A percentile compares a stretch with the other conserved stretches of the same genome.
These are phyloP conservation scores for Trogon surrucura DNA, from an alignment of 2,113 vertebrate genomes.

Conservation along the genomic window DNA sequence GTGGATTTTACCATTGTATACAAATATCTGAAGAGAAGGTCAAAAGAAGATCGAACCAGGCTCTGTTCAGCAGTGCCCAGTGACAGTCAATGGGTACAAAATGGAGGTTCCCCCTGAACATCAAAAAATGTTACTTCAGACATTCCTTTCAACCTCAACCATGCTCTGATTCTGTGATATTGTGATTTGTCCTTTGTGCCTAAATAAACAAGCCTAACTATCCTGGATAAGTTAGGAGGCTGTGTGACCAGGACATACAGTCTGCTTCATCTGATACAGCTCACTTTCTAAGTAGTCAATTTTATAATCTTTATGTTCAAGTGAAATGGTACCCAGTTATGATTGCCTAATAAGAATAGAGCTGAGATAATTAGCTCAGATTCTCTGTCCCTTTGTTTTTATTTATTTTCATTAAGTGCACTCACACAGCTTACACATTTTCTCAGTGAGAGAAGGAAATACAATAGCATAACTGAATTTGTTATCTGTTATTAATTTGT, in stretches of 20 bases:
- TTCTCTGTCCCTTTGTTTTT: not conserved
- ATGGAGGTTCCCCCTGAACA: not conserved
- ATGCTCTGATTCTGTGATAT: not conserved
- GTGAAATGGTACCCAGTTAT: not conserved
- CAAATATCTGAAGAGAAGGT: not conserved
- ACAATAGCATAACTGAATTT: not conserved
- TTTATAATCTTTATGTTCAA: not conserved
- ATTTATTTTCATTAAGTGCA: not conserved
- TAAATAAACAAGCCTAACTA: not conserved
- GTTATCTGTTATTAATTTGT: not conserved
- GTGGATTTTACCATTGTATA: not conserved
- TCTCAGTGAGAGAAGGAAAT: not conserved
- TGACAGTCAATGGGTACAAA: not conserved
- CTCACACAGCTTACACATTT: not conserved
- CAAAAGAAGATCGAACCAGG: not conserved
- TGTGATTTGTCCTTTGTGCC: not conserved
- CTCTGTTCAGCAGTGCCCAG: not conserved
- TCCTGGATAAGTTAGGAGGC: not conserved
- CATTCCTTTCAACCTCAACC: not conserved
- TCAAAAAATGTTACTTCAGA: not conserved
- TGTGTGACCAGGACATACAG: not conserved
- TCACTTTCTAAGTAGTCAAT: not conserved
- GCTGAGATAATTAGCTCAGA: not conserved
- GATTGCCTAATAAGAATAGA: not conserved
- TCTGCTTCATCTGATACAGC: not conserved